These are phyloP conservation scores for Tenrec ecaudatus DNA, from an alignment of 2,113 vertebrate species.

Conservation along the genomic window DNA sequence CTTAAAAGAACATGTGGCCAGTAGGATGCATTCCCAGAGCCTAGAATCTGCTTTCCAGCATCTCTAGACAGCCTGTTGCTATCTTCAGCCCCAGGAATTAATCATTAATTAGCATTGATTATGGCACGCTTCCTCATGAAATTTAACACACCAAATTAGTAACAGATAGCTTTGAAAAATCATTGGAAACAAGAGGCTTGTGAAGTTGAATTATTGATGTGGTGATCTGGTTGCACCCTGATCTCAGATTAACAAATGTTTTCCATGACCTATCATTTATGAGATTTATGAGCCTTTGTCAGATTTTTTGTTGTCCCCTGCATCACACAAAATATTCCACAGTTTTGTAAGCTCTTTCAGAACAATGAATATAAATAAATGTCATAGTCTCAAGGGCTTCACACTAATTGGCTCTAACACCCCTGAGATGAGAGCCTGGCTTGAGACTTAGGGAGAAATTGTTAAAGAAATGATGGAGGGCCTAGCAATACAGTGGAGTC, in stretches of 20 bases:
- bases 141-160: constrained; percentile 6
- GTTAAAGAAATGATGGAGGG: not conserved
- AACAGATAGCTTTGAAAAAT: constrained; percentile 62
- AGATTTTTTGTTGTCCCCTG: not conserved
- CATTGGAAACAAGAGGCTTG: constrained; percentile 54
- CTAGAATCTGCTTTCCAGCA: constrained; percentile 59
- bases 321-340: constrained; percentile 3
- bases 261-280: not conserved
- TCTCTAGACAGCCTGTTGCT: constrained; percentile 42
- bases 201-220: constrained; percentile 20
- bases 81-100: constrained; percentile 11
- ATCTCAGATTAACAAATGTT: constrained; percentile 19
- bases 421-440: not conserved
- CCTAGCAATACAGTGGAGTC: not conserved
- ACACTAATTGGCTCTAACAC: constrained; percentile 7
- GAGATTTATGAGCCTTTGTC: constrained; percentile 3
- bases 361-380: not conserved
- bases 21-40: not conserved
- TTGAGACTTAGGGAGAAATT: not conserved
- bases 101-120: constrained; percentile 51
- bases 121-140: constrained; percentile 30
- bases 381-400: not conserved
- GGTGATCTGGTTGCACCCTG: not conserved
- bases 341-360: constrained; percentile 29
- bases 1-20: not conserved